phyloP scores from a whole-genome alignment of 2,113 vertebrate species.

The Sander vitreus region DNA sequence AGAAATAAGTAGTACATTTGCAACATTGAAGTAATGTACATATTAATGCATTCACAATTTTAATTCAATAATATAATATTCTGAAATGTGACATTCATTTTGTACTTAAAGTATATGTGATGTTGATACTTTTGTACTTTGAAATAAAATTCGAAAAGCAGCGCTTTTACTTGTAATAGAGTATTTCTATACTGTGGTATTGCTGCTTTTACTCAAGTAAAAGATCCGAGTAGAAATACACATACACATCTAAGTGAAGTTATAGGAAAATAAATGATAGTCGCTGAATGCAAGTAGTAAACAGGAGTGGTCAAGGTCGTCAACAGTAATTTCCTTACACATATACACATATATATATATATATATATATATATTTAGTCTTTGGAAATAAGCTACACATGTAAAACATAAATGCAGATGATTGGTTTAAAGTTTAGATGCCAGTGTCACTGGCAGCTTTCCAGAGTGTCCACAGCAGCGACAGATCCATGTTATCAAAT shows the following conservation, averaged over 20 bases:
- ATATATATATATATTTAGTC: neutral
- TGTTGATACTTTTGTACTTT: neutral
- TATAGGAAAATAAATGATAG: neutral
- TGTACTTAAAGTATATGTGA: too few species aligned
- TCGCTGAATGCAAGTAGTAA: neutral
- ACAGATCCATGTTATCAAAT: neutral
- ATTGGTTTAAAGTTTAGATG: neutral
- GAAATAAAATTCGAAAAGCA: too few species aligned
- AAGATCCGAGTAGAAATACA: neutral
- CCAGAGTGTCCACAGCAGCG: neutral
- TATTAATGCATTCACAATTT: neutral
- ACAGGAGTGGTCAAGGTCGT: constrained; percentile 25
- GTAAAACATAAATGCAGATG: neutral
- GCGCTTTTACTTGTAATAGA: neutral
- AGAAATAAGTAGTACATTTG: neutral
- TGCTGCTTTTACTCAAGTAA: neutral
- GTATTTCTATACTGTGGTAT: neutral
- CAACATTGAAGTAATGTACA: neutral
- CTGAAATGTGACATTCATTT: neutral
- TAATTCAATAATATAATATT: neutral
- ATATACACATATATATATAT: neutral
- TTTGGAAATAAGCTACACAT: fast-evolving
- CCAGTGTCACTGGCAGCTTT: too few species aligned
- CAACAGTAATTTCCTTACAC: neutral
- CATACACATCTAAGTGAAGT: neutral